Evolutionary conservation across 2,113 vertebrate genomes (phyloP).

Genomic region (Malurus alboscapulatus): DNA sequence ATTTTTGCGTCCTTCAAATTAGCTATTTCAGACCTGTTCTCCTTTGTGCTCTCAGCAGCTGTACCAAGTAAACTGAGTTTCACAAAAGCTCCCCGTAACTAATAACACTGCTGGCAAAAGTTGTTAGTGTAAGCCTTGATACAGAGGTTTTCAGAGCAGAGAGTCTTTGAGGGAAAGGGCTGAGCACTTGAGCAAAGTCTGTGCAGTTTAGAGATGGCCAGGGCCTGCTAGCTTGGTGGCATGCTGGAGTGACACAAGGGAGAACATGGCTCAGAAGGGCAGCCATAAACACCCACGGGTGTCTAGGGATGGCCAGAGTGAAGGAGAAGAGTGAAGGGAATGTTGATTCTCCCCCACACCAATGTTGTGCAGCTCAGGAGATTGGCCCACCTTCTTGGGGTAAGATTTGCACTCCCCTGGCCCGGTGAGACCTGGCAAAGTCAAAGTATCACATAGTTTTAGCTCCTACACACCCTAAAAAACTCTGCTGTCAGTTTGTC

Average conservation of each 20-base stretch:
- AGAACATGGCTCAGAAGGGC: too few species aligned
- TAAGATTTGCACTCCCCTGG: background rate
- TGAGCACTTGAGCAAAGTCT: background rate
- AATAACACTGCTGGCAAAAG: fast-evolving
- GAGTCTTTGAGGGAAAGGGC: background rate
- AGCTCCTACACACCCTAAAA: background rate
- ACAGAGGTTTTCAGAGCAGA: background rate
- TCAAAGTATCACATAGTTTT: background rate
- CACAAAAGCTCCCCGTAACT: background rate
- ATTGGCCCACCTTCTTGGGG: fast-evolving
- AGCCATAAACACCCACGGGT: background rate
- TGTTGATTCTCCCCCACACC: background rate
- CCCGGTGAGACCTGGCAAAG: background rate
- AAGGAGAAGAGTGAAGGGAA: background rate
- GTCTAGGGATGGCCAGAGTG: background rate
- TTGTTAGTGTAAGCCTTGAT: background rate
- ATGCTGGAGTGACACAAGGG: background rate
- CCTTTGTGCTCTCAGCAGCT: background rate
- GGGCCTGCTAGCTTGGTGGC: background rate
- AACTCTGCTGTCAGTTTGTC: background rate
- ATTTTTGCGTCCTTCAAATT: background rate
- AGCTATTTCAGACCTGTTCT: background rate
- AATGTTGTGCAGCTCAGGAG: background rate
- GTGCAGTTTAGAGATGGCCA: background rate
- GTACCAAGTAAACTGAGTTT: background rate